A percentile compares a stretch with the other conserved stretches of the same genome.
phyloP scores from a whole-genome alignment of 2,797 vertebrate species.

The Rallus crepitans region DNA sequence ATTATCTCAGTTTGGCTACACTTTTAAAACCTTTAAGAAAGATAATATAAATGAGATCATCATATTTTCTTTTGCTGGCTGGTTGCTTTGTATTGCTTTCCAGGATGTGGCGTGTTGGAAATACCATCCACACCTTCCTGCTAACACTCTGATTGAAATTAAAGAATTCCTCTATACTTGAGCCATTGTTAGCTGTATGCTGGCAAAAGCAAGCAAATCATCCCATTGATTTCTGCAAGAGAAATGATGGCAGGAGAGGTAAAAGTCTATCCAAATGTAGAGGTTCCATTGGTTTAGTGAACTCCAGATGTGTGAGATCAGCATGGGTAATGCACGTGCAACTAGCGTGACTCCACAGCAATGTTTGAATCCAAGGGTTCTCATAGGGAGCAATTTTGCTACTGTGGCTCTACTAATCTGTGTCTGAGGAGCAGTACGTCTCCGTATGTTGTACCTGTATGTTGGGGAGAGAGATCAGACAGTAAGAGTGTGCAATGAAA shows the following conservation, averaged over 20 bases:
- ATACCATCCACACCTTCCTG: neutral
- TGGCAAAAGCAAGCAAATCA: neutral
- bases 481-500: neutral
- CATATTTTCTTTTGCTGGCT: neutral
- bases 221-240: neutral
- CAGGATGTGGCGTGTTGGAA: neutral
- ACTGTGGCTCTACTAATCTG: neutral
- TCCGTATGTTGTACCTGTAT: neutral
- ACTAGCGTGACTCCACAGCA: neutral
- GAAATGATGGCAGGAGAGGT: neutral
- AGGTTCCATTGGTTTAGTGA: neutral
- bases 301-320: neutral
- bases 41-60: neutral
- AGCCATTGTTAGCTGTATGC: neutral
- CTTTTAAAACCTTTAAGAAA: constrained; percentile 3
- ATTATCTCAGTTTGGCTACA: constrained; percentile 20
- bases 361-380: neutral
- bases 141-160: neutral
- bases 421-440: neutral
- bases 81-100: neutral
- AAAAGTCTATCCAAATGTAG: neutral
- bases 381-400: neutral
- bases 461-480: neutral
- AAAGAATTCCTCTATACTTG: neutral
- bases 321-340: neutral